These are phyloP conservation scores for Donacobius atricapilla DNA, from an alignment of 2,113 vertebrate species.

Conservation along the genomic window DNA sequence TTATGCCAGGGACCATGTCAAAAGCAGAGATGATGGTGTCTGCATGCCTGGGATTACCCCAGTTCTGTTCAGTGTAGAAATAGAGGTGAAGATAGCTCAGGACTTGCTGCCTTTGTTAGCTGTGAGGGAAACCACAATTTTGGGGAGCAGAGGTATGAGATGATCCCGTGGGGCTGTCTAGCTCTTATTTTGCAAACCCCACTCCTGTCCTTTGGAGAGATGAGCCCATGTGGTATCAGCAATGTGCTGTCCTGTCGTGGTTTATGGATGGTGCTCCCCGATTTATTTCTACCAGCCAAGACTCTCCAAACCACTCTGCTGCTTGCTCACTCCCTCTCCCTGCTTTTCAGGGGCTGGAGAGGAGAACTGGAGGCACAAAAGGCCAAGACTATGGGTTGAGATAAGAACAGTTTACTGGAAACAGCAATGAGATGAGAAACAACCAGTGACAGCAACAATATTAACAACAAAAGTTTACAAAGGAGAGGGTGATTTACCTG, in stretches of 20 bases:
- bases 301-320: no score
- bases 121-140: neutral
- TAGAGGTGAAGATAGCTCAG: neutral
- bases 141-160: neutral
- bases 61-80: neutral
- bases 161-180: neutral
- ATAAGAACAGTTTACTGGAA: neutral
- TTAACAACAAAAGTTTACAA: neutral
- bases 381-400: neutral
- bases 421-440: neutral
- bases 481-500: neutral
- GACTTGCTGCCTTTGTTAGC: neutral
- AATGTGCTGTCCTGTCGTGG: rapidly evolving
- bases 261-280: neutral
- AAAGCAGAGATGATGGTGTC: neutral
- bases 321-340: neutral
- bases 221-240: neutral
- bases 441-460: neutral
- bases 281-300: neutral
- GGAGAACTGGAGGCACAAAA: neutral
- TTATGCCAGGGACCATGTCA: neutral
- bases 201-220: neutral
- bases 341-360: neutral
- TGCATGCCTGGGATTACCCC: neutral
- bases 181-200: neutral